Evolutionary conservation across 2,888 invertebrate genomes (phyloP).

Genomic region (Drosophila antonietae): DNA sequence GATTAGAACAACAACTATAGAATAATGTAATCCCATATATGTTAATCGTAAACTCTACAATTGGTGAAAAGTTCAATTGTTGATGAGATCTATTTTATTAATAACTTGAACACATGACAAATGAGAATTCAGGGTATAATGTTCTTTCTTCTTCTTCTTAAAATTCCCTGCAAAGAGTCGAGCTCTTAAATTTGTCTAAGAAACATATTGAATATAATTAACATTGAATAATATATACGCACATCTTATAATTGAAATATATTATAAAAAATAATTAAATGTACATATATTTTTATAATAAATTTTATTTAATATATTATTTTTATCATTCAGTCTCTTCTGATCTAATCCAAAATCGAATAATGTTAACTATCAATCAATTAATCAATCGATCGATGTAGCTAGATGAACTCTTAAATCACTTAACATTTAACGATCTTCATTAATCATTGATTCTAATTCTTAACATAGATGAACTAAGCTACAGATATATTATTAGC

Average conservation of each 20-base stretch:
- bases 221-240: background rate
- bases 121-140: too few species aligned
- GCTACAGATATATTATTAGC: background rate
- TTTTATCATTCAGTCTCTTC: background rate
- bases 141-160: background rate
- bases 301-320: background rate
- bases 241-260: too few species aligned
- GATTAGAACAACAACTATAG: background rate
- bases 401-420: background rate
- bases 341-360: background rate
- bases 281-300: too few species aligned
- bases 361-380: background rate
- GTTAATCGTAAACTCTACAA: background rate
- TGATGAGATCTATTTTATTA: background rate
- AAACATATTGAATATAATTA: background rate
- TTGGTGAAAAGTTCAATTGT: background rate
- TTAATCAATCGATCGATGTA: background rate
- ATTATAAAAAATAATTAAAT: background rate
- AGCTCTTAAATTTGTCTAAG: background rate
- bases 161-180: background rate
- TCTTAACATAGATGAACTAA: background rate
- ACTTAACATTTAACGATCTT: background rate
- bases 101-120: too few species aligned
- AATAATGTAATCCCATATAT: background rate
- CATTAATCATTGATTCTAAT: background rate